Evolutionary conservation across 2,113 vertebrate genomes (phyloP).

Genomic region (Dipodomys ordii): DNA sequence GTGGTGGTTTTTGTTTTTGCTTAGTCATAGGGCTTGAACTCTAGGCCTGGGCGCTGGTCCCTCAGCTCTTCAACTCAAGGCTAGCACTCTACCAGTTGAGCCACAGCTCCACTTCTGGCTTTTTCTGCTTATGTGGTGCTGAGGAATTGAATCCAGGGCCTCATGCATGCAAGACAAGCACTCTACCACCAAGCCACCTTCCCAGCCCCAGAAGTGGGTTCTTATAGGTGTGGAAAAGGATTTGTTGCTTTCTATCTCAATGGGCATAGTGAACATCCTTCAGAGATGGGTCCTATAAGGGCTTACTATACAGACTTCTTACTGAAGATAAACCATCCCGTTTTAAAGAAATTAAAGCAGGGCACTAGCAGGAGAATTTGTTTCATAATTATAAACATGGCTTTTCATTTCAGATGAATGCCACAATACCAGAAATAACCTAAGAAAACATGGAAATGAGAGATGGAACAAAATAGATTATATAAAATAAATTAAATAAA

Average conservation of each 20-base stretch:
- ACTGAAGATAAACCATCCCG: neutral
- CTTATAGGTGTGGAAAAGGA: neutral
- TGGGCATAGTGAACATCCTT: neutral
- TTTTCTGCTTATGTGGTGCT: no score
- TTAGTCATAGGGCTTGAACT: no score
- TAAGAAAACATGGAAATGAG: conserved; percentile 2
- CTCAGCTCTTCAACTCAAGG: no score
- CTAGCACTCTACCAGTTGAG: no score
- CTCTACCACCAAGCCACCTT: no score
- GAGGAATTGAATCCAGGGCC: no score
- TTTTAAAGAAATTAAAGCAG: neutral
- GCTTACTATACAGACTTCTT: neutral
- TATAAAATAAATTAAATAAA: no score
- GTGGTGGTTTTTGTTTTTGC: no score
- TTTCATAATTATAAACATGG: neutral
- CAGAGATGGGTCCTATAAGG: neutral
- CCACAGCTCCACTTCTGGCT: no score
- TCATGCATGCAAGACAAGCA: no score
- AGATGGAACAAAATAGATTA: neutral
- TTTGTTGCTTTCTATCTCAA: neutral
- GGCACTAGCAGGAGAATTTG: neutral
- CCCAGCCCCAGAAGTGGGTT: neutral
- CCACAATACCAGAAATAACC: neutral
- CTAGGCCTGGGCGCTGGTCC: no score
- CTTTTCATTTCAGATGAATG: neutral